Evolutionary conservation across 2,797 vertebrate genomes (phyloP), one percentile per base, ranked within the genome.

Genomic region (Percopsis omiscomaycus): DNA sequence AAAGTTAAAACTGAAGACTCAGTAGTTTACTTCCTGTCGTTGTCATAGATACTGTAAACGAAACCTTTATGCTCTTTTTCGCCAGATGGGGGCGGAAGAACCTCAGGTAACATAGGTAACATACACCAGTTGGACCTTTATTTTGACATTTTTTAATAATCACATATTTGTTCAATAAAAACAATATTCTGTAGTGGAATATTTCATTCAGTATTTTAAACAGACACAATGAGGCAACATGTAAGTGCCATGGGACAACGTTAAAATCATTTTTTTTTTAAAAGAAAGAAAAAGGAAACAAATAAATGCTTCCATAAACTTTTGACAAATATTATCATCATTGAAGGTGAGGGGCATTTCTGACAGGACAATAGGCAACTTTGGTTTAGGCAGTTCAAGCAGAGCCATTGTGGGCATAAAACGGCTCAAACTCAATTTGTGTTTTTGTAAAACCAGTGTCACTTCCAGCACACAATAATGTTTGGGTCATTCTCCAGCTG

Each of bases 401-500:
- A 55, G 29, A 55, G 8, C 54, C 54, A 55, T 32, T 42, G 37
- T 42, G 37, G 37, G 37, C 57, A 65, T 46, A 46, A 44, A 29
- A 32, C 28, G 37, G 56, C 59, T 48, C 22, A 4, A 61, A 42
- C n/a, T 47, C 28, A 3, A 1, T 55, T 42, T 62, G 29, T 54
- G 1, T 45, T 9, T 30, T 32, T 42, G 59, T 44, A 45, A 47
- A 47, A 29, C 6, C n/a, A 11, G 30, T 16, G 27, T 93, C 84
- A 99, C 75, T 99, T 99, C 97, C 97, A 98, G 88, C 96, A 99
- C 74, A 98, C 94, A 65, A 98, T 95, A 55, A 99, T 98, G 85
- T 97, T 98, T 46, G 97, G 95, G 84, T 99, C 98, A 5, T 96
- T 98, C 88, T 99, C 98, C 83, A 99, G 90, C 22, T 95, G 94